Evolutionary conservation across 2,888 invertebrate species (phyloP), one percentile per base, ranked within the genome.

Genomic region (Chaitophorus viminalis): DNA sequence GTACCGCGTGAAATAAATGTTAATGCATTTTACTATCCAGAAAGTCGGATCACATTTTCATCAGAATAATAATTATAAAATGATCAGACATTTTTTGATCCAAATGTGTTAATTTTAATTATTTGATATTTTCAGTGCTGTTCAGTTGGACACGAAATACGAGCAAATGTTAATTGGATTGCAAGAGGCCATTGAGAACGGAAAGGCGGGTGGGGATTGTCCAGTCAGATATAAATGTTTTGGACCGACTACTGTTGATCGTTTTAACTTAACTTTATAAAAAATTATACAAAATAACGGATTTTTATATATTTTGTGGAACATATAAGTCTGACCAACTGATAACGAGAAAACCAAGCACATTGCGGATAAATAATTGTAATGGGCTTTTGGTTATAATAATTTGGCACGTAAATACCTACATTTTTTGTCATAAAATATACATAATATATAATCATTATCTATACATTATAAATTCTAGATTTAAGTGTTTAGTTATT

Each of bases 171-270:
- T 87, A 33, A 74, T 70, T 29, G 60, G 33, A 46, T n/a, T 87
- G 54, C 79, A 87, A 60, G 87, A 87, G 36, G 87, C 87, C 18
- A 87, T 87, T 25, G 87, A 87, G 5, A 79, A 87, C 21, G 87
- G 87, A 3, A 65, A 79, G 33, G 74, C 79, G 18, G 14, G 81
- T 25, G 87, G 39, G 29, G 79, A 87, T 46, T 87, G 87, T 46
- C 79, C 46, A 31, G 81, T 65, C 39, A 87, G 72, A 65, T 87
- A 87, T 21, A 87, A 75, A 39, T 87, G 87, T 46, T 87, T 72
- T 9, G 81, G 74, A 0, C 11, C 81, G 2, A 2, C 25, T 4
- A 17, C 11, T 70, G 17, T 6, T 14, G 8, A 29, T 31, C 70
- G 29, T 29, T 29, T 70, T 17, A 29, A 29, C 29, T 29, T 29